A percentile compares a stretch with the other conserved stretches of the same genome.
Evolutionary conservation across 2,888 invertebrate species (phyloP).

Genomic region (Lepas anatifera): DNA sequence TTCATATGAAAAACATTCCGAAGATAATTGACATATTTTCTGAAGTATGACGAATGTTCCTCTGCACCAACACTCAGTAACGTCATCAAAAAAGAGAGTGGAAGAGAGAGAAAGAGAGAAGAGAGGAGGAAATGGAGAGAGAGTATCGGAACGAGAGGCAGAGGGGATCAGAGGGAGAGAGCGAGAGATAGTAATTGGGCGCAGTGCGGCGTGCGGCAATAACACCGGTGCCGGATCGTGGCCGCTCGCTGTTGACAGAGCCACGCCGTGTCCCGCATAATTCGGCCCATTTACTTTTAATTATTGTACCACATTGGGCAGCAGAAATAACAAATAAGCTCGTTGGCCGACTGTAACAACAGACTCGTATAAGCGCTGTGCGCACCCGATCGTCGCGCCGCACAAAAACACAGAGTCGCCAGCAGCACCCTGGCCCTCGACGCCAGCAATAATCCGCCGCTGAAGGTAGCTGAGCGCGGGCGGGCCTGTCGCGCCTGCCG

Average conservation of each 20-base stretch:
- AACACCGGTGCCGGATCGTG: not conserved
- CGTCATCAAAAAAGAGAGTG: not conserved
- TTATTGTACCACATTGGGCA: not conserved
- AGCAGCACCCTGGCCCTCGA: too few species aligned
- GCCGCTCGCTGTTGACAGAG: not conserved
- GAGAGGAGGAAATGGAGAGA: not conserved
- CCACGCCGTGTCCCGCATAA: not conserved
- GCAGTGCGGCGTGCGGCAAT: not conserved
- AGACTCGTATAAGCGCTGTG: not conserved
- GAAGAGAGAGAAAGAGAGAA: not conserved
- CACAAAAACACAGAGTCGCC: too few species aligned
- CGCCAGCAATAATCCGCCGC: too few species aligned
- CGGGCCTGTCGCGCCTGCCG: too few species aligned
- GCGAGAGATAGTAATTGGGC: not conserved
- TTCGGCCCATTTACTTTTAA: constrained; percentile 7
- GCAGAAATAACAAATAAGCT: constrained; percentile 10
- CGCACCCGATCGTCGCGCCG: too few species aligned
- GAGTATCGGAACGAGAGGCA: not conserved
- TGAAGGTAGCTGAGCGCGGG: too few species aligned
- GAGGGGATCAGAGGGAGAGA: not conserved
- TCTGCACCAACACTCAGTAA: too few species aligned
- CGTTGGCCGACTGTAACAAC: constrained; percentile 4
- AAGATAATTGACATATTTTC: not conserved
- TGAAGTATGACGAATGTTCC: too few species aligned
- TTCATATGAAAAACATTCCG: not conserved